phyloP scores from a whole-genome alignment of 2,888 invertebrate genomes.

The Sminthurinus aureus region DNA sequence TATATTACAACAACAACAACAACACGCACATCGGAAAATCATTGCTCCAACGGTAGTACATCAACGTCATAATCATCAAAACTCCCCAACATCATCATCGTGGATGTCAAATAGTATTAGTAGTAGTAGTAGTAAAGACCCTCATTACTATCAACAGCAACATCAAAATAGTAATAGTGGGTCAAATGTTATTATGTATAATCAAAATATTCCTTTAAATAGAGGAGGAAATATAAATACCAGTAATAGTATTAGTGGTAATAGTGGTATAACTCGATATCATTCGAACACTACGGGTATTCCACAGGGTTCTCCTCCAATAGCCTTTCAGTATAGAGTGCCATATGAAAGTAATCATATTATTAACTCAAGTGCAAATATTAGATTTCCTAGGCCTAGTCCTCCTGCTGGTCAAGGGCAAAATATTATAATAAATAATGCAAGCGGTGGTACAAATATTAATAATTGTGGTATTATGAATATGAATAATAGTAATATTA shows the following conservation, averaged over 20 bases:
- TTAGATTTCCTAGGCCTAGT: background rate
- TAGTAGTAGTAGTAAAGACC: background rate
- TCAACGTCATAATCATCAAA: background rate
- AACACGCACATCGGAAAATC: slow-evolving; percentile 17
- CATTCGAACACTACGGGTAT: background rate
- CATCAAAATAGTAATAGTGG: background rate
- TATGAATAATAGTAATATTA: slow-evolving; percentile 6
- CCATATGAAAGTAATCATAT: background rate
- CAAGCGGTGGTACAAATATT: background rate
- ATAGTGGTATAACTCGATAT: background rate
- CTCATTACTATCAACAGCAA: slow-evolving; percentile 19
- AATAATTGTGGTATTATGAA: slow-evolving; percentile 1
- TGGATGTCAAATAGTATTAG: slow-evolving; percentile 23
- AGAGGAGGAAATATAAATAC: slow-evolving; percentile 5
- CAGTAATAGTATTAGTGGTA: background rate
- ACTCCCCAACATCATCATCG: slow-evolving; percentile 28
- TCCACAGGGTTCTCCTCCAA: slow-evolving; percentile 21
- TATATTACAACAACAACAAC: slow-evolving; percentile 1
- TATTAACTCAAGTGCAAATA: background rate
- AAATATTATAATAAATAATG: background rate
- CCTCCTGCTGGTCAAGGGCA: slow-evolving; percentile 4
- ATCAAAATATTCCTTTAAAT: slow-evolving; percentile 6
- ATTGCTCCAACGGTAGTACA: background rate
- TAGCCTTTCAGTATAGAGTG: slow-evolving; percentile 10
- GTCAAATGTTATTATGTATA: slow-evolving; percentile 17